Conservation (phyloP, 2,888 invertebrate species). For the Parthenolecanium corni region DNA sequence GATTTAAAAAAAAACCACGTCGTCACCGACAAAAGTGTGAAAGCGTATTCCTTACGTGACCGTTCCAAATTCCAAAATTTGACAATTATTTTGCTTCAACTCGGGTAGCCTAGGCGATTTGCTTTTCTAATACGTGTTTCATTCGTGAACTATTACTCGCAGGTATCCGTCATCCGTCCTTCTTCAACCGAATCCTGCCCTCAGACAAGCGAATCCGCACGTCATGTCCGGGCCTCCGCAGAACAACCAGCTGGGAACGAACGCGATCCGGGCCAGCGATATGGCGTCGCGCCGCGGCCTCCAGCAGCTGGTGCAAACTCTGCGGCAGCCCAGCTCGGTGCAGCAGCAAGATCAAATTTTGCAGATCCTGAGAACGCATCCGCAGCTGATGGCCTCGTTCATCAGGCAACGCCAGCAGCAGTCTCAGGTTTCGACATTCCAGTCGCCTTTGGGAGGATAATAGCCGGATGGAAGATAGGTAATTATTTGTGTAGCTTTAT, state of each 20-base stretch:
- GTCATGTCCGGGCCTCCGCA: conserved; percentile 33
- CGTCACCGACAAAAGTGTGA: no score
- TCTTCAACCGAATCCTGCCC: conserved; percentile 33
- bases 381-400: conserved; percentile 89
- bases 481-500: no score
- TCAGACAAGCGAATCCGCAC: conserved; percentile 38
- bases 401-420: conserved; percentile 51
- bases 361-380: conserved; percentile 83
- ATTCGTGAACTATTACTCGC: no score
- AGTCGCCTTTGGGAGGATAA: no score
- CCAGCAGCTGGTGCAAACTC: conserved; percentile 76
- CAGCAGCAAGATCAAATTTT: conserved; percentile 86
- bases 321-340: conserved; percentile 77
- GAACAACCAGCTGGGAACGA: conserved; percentile 41
- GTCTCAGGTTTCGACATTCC: no score
- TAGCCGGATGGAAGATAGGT: no score
- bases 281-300: conserved; percentile 47
- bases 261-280: conserved; percentile 29
- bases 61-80: no score
- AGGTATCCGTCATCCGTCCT: conserved; percentile 20
- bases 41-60: no score
- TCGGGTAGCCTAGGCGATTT: no score
- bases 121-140: no score
- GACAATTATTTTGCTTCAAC: no score
- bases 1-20: no score